phyloP scores from a whole-genome alignment of 2,113 vertebrate genomes.

The Podarcis muralis region DNA sequence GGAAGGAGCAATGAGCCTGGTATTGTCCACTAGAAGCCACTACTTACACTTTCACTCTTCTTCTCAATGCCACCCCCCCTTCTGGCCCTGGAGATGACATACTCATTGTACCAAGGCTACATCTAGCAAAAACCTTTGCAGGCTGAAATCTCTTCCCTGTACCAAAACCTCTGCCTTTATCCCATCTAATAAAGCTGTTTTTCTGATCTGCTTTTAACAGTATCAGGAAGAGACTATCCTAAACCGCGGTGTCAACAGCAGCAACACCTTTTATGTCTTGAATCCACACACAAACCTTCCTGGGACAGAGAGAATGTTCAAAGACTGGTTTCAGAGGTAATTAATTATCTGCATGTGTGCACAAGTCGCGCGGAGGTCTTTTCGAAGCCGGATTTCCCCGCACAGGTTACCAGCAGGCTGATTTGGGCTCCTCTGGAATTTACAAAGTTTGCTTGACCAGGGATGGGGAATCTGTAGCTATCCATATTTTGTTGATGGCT shows the following conservation, averaged over 20 bases:
- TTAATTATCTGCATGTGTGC: constrained; percentile 41
- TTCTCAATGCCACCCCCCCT: not conserved
- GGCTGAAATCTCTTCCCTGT: not conserved
- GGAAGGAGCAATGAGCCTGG: not conserved
- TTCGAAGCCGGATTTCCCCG: not conserved
- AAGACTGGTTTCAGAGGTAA: constrained; percentile 87
- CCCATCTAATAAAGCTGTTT: not conserved
- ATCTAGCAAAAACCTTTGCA: not conserved
- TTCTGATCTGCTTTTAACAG: constrained; percentile 30
- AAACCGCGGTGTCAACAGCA: constrained; percentile 78
- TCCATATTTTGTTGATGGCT: not conserved
- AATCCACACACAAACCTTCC: constrained; percentile 88
- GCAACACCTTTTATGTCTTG: constrained; percentile 85
- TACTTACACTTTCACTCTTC: not conserved
- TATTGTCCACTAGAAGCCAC: not conserved
- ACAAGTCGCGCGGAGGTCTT: not conserved
- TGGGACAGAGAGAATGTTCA: constrained; percentile 83
- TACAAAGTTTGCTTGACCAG: not conserved
- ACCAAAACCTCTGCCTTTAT: not conserved
- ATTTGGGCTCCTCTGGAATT: not conserved
- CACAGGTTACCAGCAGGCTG: not conserved
- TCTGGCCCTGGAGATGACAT: not conserved
- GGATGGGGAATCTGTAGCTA: not conserved
- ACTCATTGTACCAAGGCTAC: not conserved
- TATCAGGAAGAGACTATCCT: constrained; percentile 73